These are phyloP conservation scores for Siderastrea siderea DNA, from an alignment of 92 coral and sea anemone genomes.

Conservation along the genomic window DNA sequence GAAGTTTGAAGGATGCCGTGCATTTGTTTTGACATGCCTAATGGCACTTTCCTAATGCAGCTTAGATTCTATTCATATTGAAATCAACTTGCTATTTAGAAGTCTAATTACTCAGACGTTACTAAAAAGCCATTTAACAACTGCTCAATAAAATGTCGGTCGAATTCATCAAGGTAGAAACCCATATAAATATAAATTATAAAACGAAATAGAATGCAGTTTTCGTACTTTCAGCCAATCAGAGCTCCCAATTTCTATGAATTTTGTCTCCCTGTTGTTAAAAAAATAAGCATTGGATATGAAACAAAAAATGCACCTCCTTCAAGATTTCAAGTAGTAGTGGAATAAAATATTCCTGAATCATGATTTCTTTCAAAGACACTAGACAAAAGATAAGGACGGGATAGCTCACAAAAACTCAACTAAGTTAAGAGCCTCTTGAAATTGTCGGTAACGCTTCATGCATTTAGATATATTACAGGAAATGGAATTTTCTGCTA, in stretches of 20 bases:
- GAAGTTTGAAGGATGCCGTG: background rate
- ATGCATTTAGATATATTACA: background rate
- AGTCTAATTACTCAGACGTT: background rate
- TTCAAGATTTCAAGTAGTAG: background rate
- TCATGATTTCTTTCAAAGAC: background rate
- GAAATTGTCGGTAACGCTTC: background rate
- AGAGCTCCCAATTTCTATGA: background rate
- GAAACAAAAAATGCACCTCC: background rate
- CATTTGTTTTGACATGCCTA: background rate
- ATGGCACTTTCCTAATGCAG: background rate
- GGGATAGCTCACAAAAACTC: background rate
- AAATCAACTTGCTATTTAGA: background rate
- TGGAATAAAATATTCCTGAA: background rate
- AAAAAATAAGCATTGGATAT: background rate
- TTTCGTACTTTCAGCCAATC: background rate
- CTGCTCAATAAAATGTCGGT: background rate
- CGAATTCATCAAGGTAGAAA: background rate
- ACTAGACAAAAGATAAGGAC: background rate
- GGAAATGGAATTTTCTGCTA: background rate
- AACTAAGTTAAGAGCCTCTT: background rate
- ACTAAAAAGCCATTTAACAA: background rate
- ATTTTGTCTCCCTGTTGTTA: background rate
- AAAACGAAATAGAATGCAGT: background rate
- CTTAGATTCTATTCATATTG: background rate
- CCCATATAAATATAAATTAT: background rate